A percentile compares a stretch with the other conserved stretches of the same genome.
Evolutionary conservation across 1,140 invertebrate genomes (phyloP).

Genomic region (Cydia pomonella): DNA sequence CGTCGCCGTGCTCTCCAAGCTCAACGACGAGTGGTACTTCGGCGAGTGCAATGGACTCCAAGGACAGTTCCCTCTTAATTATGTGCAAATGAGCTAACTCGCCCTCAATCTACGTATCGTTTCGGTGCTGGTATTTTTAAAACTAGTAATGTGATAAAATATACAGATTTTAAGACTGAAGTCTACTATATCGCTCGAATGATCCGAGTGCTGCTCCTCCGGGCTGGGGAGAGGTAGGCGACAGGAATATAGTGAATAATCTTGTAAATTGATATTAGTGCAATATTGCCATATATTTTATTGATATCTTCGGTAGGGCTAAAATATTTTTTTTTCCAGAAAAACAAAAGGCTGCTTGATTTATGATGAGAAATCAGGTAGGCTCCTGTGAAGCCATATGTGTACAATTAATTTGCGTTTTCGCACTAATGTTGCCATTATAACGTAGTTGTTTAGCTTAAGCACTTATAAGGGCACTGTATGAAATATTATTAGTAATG

Average conservation of each 20-base stretch:
- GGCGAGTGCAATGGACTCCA: conserved; percentile 85
- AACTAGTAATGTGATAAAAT: conserved; percentile 24
- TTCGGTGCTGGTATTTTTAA: neutral
- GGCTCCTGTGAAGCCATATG: conserved; percentile 42
- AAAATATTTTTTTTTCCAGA: conserved; percentile 26
- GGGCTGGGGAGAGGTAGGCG: neutral
- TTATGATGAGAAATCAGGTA: conserved; percentile 23
- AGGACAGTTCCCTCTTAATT: conserved; percentile 92
- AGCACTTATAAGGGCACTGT: conserved; percentile 41
- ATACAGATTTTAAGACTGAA: conserved; percentile 20
- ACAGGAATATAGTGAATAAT: conserved; percentile 16
- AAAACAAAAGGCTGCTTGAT: conserved; percentile 28
- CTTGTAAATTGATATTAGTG: conserved; percentile 19
- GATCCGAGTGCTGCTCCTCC: neutral
- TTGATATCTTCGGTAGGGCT: conserved; percentile 8
- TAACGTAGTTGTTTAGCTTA: conserved; percentile 54
- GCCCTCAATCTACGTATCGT: neutral
- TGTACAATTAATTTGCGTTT: conserved; percentile 56
- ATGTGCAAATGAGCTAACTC: conserved; percentile 82
- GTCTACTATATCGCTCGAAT: conserved; percentile 13
- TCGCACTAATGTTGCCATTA: conserved; percentile 59
- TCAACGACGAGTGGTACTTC: conserved; percentile 91
- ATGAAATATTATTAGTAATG: conserved; percentile 33
- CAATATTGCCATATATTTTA: conserved; percentile 29
- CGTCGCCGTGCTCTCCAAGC: conserved; percentile 86